These are phyloP conservation scores for Lycaon pictus DNA, from an alignment of 2,113 vertebrate species.

Conservation along the genomic window DNA sequence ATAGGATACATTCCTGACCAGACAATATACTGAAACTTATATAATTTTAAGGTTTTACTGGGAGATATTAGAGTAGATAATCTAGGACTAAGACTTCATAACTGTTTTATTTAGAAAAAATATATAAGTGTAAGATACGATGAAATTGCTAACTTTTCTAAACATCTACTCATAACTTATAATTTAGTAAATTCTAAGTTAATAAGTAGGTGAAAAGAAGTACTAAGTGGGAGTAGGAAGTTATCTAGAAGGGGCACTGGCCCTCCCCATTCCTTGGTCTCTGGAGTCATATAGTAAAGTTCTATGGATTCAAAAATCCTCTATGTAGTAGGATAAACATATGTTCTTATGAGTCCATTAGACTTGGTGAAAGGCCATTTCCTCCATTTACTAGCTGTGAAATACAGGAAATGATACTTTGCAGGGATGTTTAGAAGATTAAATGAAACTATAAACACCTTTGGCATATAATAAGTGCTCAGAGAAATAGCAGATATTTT, in stretches of 20 bases:
- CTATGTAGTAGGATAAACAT: background rate
- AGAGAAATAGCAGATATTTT: slow-evolving; percentile 17
- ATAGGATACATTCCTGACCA: background rate
- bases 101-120: background rate
- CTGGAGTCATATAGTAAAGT: background rate
- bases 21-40: background rate
- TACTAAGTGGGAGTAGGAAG: background rate
- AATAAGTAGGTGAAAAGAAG: background rate
- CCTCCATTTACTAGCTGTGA: background rate
- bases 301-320: background rate
- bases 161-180: background rate
- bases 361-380: background rate
- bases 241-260: background rate
- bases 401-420: background rate
- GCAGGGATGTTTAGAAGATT: background rate
- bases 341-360: background rate
- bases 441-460: background rate
- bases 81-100: background rate
- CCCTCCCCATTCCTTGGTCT: background rate
- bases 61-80: background rate
- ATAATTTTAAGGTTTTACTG: background rate
- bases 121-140: background rate
- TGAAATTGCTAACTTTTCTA: background rate
- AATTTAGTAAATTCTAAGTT: background rate
- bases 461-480: slow-evolving; percentile 4